These are phyloP conservation scores for Plebejus argus DNA, from an alignment of 2,888 invertebrate genomes.

Conservation along the genomic window DNA sequence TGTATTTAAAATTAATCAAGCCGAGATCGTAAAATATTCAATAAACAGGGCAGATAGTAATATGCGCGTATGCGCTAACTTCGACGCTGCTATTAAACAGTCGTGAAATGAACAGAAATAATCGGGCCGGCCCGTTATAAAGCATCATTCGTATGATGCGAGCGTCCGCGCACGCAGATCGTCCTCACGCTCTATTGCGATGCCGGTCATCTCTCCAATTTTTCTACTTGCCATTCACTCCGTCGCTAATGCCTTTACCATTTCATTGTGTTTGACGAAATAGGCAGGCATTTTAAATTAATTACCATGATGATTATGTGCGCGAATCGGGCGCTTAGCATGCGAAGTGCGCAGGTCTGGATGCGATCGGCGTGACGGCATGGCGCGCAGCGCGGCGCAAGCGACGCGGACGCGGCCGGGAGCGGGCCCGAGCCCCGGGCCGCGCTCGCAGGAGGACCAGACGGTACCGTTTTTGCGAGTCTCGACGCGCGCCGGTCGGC, in stretches of 20 bases:
- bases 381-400: constrained; percentile 40
- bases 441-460: constrained; percentile 56
- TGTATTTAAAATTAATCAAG: constrained; percentile 76
- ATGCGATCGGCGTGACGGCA: constrained; percentile 36
- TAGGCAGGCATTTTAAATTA: constrained; percentile 50
- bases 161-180: constrained; percentile 61
- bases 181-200: constrained; percentile 62
- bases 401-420: constrained; percentile 37
- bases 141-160: constrained; percentile 75
- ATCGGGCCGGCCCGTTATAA: constrained; percentile 79
- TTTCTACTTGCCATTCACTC: constrained; percentile 65
- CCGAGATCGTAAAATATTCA: constrained; percentile 78
- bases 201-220: constrained; percentile 59
- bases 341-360: constrained; percentile 42
- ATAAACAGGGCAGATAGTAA: constrained; percentile 78
- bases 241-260: constrained; percentile 61
- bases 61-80: constrained; percentile 70
- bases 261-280: constrained; percentile 53
- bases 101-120: constrained; percentile 80
- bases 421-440: constrained; percentile 36
- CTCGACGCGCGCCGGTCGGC: constrained; percentile 66
- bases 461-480: constrained; percentile 72
- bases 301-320: constrained; percentile 50
- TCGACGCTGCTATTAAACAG: constrained; percentile 81
- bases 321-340: constrained; percentile 42